Evolutionary conservation across 1,140 invertebrate species (phyloP).

Genomic region (Limonius californicus): DNA sequence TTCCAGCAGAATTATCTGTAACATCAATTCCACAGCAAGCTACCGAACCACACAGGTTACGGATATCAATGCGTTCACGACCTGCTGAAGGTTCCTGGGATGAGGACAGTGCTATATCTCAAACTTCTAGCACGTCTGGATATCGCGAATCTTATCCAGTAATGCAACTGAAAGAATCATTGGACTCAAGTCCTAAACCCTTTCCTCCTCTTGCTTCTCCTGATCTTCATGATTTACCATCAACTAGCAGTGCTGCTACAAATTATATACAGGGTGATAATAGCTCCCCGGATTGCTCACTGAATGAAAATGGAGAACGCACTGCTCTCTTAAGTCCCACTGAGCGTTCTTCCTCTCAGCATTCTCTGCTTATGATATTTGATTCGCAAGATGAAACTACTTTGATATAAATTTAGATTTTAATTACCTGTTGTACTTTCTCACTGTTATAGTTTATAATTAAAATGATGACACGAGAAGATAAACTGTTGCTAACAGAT

Average conservation of each 20-base stretch:
- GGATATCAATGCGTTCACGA: conserved; percentile 42
- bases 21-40: conserved; percentile 34
- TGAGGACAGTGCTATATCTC: conserved; percentile 65
- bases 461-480: too few species aligned
- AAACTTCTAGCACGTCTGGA: conserved; percentile 76
- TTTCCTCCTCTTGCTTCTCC: conserved; percentile 59
- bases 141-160: conserved; percentile 62
- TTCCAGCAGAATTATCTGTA: conserved; percentile 19
- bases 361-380: conserved; percentile 65
- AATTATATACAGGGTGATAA: conserved; percentile 57
- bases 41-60: conserved; percentile 44
- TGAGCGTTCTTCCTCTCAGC: conserved; percentile 56
- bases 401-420: conserved; percentile 57
- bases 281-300: conserved; percentile 60
- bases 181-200: conserved; percentile 41
- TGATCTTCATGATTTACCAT: conserved; percentile 56
- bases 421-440: too few species aligned
- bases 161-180: conserved; percentile 48
- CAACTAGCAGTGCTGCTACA: conserved; percentile 55
- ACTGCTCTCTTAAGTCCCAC: conserved; percentile 48
- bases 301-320: conserved; percentile 59
- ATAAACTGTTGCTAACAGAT: too few species aligned
- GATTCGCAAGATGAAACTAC: conserved; percentile 71
- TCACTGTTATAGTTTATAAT: too few species aligned
- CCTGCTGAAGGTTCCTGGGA: conserved; percentile 67